Evolutionary conservation across 2,888 invertebrate genomes (phyloP).

Genomic region (Hipparchia sbordonii): DNA sequence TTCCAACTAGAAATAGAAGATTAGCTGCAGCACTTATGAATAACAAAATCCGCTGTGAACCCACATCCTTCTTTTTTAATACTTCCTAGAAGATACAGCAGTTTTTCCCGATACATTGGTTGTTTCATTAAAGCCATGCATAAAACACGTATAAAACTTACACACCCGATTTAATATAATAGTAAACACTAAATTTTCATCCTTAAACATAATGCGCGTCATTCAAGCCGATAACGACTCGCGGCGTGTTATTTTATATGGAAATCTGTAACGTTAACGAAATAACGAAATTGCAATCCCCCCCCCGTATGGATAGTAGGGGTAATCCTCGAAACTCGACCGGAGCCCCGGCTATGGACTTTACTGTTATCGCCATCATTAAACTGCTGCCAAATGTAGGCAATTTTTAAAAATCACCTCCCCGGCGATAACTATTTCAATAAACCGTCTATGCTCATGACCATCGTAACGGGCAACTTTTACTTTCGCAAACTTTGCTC

Average conservation of each 20-base stretch:
- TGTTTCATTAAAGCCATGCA: background rate
- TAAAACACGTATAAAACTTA: background rate
- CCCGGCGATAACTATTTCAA: conserved; percentile 74
- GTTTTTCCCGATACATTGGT: background rate
- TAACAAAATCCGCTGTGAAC: too few relatives aligned
- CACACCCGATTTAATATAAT: conserved; percentile 16
- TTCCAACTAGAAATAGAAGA: background rate
- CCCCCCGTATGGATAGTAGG: conserved; percentile 68
- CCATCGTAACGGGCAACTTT: conserved; percentile 71
- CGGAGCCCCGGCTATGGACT: conserved; percentile 76
- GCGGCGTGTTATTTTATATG: conserved; percentile 51
- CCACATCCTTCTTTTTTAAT: too few relatives aligned
- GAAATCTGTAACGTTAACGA: conserved; percentile 68
- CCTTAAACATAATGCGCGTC: conserved; percentile 31
- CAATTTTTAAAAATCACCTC: conserved; percentile 77
- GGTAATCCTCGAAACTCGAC: conserved; percentile 69
- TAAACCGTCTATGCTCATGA: conserved; percentile 74
- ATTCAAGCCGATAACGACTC: conserved; percentile 39
- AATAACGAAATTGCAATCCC: conserved; percentile 71
- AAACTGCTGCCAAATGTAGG: conserved; percentile 73
- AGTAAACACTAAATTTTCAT: conserved; percentile 25
- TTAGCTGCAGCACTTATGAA: too few relatives aligned
- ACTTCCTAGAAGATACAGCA: background rate
- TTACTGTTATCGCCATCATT: conserved; percentile 78
- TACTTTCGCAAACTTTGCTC: conserved; percentile 71